A percentile compares a stretch with the other conserved stretches of the same genome.
phyloP scores from a whole-genome alignment of 2,888 invertebrate species.

The Drosophila atroscutellata region DNA sequence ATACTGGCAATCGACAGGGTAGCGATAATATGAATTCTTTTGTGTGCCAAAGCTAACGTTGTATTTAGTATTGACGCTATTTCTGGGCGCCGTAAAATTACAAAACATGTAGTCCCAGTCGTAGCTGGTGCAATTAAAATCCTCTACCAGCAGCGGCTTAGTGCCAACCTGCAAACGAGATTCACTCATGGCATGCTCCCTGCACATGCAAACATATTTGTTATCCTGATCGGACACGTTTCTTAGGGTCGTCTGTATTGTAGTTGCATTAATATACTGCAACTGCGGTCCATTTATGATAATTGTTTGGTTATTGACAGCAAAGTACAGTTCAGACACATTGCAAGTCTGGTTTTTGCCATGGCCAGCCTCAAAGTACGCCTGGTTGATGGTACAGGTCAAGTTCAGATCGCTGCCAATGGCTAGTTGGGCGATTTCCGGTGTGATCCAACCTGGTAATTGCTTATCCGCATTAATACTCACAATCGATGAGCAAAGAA shows the following conservation, averaged over 20 bases:
- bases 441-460: constrained; percentile 71
- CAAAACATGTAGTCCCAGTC: constrained; percentile 92
- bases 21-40: constrained; percentile 54
- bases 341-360: constrained; percentile 49
- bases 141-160: constrained; percentile 88
- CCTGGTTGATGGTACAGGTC: constrained; percentile 78
- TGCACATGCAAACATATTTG: constrained; percentile 78
- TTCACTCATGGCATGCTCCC: constrained; percentile 65
- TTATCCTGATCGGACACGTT: constrained; percentile 71
- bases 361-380: constrained; percentile 33
- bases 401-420: constrained; percentile 80
- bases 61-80: constrained; percentile 87
- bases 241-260: constrained; percentile 61
- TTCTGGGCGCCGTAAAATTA: constrained; percentile 89
- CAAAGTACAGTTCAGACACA: constrained; percentile 70
- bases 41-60: constrained; percentile 72
- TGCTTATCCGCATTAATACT: constrained; percentile 3
- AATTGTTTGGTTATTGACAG: constrained; percentile 22
- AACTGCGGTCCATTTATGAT: constrained; percentile 20
- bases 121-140: constrained; percentile 90
- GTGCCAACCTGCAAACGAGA: constrained; percentile 84
- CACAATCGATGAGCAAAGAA: constrained; percentile 2
- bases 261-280: constrained; percentile 66
- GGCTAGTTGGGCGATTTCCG: constrained; percentile 66
- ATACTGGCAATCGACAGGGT: constrained; percentile 69